phyloP scores from a whole-genome alignment of 2,113 vertebrate genomes.

The Megaceryle maxima region DNA sequence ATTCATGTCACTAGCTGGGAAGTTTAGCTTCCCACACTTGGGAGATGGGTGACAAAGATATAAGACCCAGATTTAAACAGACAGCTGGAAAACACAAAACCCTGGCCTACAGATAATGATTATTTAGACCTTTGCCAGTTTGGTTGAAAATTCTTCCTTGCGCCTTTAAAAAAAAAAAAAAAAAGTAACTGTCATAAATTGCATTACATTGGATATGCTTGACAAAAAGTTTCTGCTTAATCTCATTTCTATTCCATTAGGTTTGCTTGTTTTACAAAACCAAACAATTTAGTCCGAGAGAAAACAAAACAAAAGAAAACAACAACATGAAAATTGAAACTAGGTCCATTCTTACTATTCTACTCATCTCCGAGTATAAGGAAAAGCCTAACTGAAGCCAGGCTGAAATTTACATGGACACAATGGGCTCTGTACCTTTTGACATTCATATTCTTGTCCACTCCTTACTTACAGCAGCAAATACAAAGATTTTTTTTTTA shows the following conservation, averaged over 20 bases:
- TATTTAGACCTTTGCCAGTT: not conserved
- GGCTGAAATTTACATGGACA: not conserved
- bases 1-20: not conserved
- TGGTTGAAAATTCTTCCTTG: not conserved
- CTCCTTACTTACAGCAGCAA: not conserved
- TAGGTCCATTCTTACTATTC: not conserved
- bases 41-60: not conserved
- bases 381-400: not conserved
- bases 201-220: not conserved
- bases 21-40: not conserved
- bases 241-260: not conserved
- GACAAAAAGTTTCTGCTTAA: not conserved
- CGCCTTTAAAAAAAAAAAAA: not conserved
- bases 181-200: not conserved
- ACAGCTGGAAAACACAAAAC: not conserved
- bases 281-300: not conserved
- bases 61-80: not conserved
- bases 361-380: not conserved
- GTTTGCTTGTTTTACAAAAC: not conserved
- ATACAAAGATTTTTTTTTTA: not conserved
- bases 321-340: not conserved
- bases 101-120: not conserved
- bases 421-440: not conserved
- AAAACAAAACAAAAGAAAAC: not conserved
- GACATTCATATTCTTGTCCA: not conserved